phyloP scores from a whole-genome alignment of 2,888 invertebrate species.

The Scaptodrosophila latifasciaeformis region DNA sequence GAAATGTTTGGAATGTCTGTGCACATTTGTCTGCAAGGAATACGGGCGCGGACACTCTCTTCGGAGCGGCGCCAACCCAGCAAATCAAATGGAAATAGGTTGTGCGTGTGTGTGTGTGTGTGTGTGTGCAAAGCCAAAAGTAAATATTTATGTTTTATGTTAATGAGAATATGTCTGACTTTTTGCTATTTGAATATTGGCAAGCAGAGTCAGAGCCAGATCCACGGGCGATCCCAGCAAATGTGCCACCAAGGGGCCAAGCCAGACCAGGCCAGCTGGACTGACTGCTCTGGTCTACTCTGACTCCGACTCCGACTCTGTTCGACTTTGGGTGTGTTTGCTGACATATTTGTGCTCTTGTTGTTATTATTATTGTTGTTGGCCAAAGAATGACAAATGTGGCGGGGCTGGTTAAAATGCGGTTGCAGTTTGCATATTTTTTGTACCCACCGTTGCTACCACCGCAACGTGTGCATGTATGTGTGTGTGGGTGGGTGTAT shows the following conservation, averaged over 20 bases:
- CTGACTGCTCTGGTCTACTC: conserved; percentile 18
- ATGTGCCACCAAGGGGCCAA: not conserved
- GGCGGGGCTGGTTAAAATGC: conserved; percentile 52
- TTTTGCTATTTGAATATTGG: conserved; percentile 71
- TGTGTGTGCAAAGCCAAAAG: conserved; percentile 51
- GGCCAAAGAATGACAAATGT: conserved; percentile 57
- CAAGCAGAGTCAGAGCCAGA: conserved; percentile 32
- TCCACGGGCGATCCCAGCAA: not conserved
- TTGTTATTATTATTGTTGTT: conserved; percentile 21
- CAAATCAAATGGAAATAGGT: conserved; percentile 54
- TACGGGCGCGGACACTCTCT: conserved; percentile 23
- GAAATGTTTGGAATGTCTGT: conserved; percentile 44
- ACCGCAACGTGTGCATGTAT: conserved; percentile 13
- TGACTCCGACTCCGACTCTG: conserved; percentile 15
- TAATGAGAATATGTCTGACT: conserved; percentile 72
- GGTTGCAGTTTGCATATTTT: conserved; percentile 53
- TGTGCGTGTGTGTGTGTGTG: conserved; percentile 30
- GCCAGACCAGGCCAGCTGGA: conserved; percentile 25
- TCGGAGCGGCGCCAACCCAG: conserved; percentile 17
- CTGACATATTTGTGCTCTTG: conserved; percentile 11
- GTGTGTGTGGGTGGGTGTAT: not conserved
- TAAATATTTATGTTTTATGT: conserved; percentile 73
- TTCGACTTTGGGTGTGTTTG: conserved; percentile 16
- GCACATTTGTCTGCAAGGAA: not conserved
- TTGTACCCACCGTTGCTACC: conserved; percentile 8